Percentiles rank a stretch among this genome's conserved stretches.
phyloP scores from a whole-genome alignment of 23 tunicate species.

The Oikopleura vanhoeffeni region DNA sequence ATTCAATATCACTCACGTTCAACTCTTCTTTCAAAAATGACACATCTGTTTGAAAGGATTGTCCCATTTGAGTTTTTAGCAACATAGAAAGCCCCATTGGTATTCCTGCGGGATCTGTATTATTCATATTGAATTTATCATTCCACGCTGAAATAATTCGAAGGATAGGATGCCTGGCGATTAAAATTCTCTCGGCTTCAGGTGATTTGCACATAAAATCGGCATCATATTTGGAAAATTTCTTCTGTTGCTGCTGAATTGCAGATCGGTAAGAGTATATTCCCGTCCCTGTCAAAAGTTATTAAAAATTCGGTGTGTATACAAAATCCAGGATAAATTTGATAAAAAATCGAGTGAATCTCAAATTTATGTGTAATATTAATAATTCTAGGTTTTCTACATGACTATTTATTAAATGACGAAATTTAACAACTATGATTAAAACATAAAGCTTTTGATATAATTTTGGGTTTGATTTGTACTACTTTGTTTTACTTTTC shows the following conservation, averaged over 20 bases:
- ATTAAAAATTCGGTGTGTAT: no score
- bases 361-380: no score
- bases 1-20: neutral
- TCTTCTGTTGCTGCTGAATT: neutral
- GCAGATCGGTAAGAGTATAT: neutral
- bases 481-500: no score
- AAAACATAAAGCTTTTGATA: no score
- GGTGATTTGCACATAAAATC: neutral
- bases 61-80: neutral
- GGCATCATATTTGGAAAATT: no score
- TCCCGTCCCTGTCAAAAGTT: no score
- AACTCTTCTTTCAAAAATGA: neutral
- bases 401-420: no score
- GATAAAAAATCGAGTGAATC: no score
- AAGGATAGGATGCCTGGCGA: neutral
- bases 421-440: no score
- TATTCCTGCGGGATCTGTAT: neutral
- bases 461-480: no score
- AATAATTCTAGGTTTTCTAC: no score
- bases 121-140: neutral
- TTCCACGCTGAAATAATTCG: neutral
- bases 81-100: neutral
- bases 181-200: neutral
- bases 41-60: neutral
- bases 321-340: no score